A percentile compares a stretch with the other conserved stretches of the same genome.
Conservation (phyloP, 2,797 vertebrate species). For the Platyrinchus mystaceus region DNA sequence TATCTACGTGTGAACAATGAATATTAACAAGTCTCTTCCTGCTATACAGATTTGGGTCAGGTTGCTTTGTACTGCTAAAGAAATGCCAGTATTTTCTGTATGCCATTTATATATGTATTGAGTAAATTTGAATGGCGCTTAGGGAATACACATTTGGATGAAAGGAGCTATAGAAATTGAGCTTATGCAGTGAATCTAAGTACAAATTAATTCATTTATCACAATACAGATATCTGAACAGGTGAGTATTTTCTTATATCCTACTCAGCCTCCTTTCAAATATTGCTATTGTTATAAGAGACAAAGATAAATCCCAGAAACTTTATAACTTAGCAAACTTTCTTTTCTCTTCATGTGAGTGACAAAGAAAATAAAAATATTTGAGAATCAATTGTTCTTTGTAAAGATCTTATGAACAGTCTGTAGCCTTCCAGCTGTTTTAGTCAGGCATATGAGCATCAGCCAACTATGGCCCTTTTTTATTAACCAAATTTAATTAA, state of each 20-base stretch:
- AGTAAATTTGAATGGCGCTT: neutral
- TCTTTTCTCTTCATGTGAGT: neutral
- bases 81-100: neutral
- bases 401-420: slow-evolving; percentile 16
- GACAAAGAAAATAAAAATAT: slow-evolving; percentile 25
- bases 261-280: neutral
- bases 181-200: neutral
- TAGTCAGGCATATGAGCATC: neutral
- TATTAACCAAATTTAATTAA: slow-evolving; percentile 64
- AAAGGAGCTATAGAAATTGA: slow-evolving; percentile 1
- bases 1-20: neutral
- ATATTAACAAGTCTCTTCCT: neutral
- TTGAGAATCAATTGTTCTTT: slow-evolving; percentile 34
- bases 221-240: neutral
- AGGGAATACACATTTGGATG: neutral
- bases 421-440: neutral
- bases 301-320: slow-evolving; percentile 13
- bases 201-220: slow-evolving; percentile 8
- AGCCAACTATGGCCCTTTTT: neutral
- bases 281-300: slow-evolving; percentile 3
- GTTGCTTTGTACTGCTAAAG: neutral
- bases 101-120: neutral
- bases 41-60: neutral
- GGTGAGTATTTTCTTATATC: neutral
- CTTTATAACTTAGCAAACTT: neutral